Evolutionary conservation across 2,888 invertebrate genomes (phyloP).

Genomic region (Troides aeacus): DNA sequence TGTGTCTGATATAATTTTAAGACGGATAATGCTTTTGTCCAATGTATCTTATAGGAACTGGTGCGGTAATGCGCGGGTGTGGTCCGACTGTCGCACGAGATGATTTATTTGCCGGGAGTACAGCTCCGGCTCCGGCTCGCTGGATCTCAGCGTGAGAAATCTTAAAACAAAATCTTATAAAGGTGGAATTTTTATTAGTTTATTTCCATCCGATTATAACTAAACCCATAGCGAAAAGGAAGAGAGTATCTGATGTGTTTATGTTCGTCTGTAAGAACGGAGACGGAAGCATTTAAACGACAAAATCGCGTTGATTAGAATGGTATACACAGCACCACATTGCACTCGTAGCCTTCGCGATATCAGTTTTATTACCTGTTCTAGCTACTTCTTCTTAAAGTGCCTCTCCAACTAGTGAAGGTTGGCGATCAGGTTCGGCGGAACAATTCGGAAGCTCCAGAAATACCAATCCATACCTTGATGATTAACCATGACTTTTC

Average conservation of each 20-base stretch:
- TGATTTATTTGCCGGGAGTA: slow-evolving; percentile 32
- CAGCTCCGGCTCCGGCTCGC: slow-evolving; percentile 10
- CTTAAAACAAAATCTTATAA: slow-evolving; percentile 19
- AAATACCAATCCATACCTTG: too few relatives aligned
- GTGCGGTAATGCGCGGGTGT: slow-evolving; percentile 29
- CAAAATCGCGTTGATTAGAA: too few relatives aligned
- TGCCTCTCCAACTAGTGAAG: too few relatives aligned
- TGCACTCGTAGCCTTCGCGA: too few relatives aligned
- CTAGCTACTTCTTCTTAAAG: too few relatives aligned
- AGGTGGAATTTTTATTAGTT: slow-evolving; percentile 11
- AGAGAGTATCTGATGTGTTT: background rate
- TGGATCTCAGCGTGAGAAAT: background rate
- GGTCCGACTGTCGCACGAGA: slow-evolving; percentile 30
- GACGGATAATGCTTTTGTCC: slow-evolving; percentile 21
- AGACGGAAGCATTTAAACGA: too few relatives aligned
- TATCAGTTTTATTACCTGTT: too few relatives aligned
- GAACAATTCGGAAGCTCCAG: too few relatives aligned
- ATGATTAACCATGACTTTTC: too few relatives aligned
- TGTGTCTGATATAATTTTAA: background rate
- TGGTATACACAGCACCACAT: too few relatives aligned
- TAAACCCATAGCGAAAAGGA: background rate
- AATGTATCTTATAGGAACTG: slow-evolving; percentile 18
- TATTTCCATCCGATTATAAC: slow-evolving; percentile 7
- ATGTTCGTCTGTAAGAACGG: background rate
- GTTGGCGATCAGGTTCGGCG: too few relatives aligned